Evolutionary conservation across 1,140 invertebrate species (phyloP), one percentile per base, ranked within the genome.

Genomic region (Hirudo medicinalis): DNA sequence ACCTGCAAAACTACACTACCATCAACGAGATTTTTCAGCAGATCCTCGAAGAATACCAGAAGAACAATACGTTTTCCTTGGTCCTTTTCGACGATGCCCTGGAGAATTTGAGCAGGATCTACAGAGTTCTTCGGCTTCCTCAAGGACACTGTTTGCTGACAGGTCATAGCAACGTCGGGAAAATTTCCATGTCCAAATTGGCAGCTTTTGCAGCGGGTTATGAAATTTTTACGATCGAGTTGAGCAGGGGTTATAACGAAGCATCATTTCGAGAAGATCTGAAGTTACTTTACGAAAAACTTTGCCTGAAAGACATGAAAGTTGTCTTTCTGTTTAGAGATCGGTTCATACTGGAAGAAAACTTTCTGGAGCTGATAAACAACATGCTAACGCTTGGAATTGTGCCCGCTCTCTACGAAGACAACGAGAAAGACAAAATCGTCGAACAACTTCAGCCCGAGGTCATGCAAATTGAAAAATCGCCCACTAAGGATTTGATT

Each of bases 21-120:
- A 86, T 91, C 9, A 91, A 88, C 77, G 88, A 85, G 74, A 80
- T 94, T 4, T 92, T 94, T 76, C 87, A 90, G 83, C 90, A 92
- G 87, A 91, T 95, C 73, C 79, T 93, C 25, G 89, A 90, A 76
- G 89, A 91, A 75, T 93, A 91, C 78, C 91, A 91, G 77, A 89
- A 91, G 70, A 84, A 74, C 70, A 67, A 81, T 74, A 80, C 79
- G 9, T 74, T 77, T 57, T 86, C 86, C 11, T 83, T 92, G 72
- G 89, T 95, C 0, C 82, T 95, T 3, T 94, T 94, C 78, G 89
- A 94, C 77, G 91, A 94, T 80, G 92, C 90, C 40, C 80, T 94
- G 43, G 90, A 94, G 76, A 91, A 94, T 81, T 79, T 94, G 74
- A 92, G 89, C 0, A 84, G 91, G 68, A 86, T 92, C 2, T 90